Percentiles rank a stretch among this genome's conserved stretches.
Conservation (phyloP, 2,888 invertebrate genomes). For the Rhingia campestris region DNA sequence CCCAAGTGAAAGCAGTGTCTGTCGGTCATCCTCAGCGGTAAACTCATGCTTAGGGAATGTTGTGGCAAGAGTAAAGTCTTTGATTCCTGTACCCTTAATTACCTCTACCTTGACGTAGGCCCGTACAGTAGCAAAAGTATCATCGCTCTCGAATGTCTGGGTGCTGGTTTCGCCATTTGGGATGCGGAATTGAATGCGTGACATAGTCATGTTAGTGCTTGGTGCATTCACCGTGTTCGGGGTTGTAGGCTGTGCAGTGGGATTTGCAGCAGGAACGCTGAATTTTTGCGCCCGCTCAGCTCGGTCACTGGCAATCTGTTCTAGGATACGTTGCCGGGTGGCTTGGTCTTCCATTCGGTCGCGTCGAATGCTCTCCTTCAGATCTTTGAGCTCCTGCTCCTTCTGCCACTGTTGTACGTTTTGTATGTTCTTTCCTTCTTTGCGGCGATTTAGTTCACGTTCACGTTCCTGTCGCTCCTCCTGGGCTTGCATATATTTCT, state of each 20-base stretch:
- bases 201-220: constrained; percentile 81
- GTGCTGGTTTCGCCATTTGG: constrained; percentile 91
- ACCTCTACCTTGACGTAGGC: constrained; percentile 80
- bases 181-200: constrained; percentile 93
- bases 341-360: constrained; percentile 90
- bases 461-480: constrained; percentile 87
- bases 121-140: constrained; percentile 85
- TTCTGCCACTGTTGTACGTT: constrained; percentile 89
- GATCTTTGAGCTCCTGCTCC: constrained; percentile 88
- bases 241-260: constrained; percentile 73
- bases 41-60: constrained; percentile 95
- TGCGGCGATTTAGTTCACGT: constrained; percentile 88
- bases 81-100: constrained; percentile 80
- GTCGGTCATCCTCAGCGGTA: constrained; percentile 91
- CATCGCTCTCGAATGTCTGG: constrained; percentile 88
- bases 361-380: constrained; percentile 84
- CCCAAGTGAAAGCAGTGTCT: constrained; percentile 92
- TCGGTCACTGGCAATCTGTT: constrained; percentile 93
- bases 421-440: constrained; percentile 88
- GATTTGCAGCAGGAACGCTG: constrained; percentile 63
- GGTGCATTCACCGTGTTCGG: constrained; percentile 55
- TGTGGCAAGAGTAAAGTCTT: constrained; percentile 89
- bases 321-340: constrained; percentile 89
- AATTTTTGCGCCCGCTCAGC: constrained; percentile 86
- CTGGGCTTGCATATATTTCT: constrained; percentile 86